Percentiles rank a stretch among this genome's conserved stretches.
Conservation (phyloP, 2,113 vertebrate species). For the Bombycilla garrulus region DNA sequence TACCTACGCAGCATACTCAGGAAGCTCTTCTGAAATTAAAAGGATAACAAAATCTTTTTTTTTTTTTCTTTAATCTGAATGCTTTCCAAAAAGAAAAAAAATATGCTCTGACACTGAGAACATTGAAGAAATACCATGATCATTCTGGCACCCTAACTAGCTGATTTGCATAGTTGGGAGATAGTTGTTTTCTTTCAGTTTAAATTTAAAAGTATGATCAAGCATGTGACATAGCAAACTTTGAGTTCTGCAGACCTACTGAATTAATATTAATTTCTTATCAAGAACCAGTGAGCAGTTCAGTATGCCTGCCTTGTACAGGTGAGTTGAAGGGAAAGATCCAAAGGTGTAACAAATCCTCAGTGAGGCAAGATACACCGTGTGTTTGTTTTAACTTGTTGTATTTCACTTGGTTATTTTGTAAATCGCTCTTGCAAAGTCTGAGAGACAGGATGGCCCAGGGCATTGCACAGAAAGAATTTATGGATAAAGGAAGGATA, state of each 20-base stretch:
- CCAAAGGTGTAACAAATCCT: not conserved
- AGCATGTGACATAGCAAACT: not conserved
- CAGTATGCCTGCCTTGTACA: not conserved
- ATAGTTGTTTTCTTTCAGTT: not conserved
- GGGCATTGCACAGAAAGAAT: accelerated
- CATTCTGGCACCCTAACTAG: not conserved
- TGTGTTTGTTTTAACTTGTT: not conserved
- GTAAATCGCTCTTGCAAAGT: not conserved
- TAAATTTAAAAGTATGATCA: not conserved
- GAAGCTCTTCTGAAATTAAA: not conserved
- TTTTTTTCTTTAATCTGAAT: not conserved
- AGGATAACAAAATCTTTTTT: not conserved
- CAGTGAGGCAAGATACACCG: accelerated
- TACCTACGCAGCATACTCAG: not conserved
- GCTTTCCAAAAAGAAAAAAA: not conserved
- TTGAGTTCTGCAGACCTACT: not conserved
- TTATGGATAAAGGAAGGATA: not conserved
- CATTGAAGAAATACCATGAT: not conserved
- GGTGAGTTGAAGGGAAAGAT: not conserved
- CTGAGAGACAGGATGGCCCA: accelerated
- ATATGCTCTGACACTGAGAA: not conserved
- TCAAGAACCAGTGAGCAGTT: not conserved
- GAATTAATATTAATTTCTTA: not conserved
- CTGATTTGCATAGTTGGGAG: not conserved
- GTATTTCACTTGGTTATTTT: not conserved